These are phyloP conservation scores for Pangasius mekongensis DNA, from an alignment of 2,797 vertebrate species.

Conservation along the genomic window DNA sequence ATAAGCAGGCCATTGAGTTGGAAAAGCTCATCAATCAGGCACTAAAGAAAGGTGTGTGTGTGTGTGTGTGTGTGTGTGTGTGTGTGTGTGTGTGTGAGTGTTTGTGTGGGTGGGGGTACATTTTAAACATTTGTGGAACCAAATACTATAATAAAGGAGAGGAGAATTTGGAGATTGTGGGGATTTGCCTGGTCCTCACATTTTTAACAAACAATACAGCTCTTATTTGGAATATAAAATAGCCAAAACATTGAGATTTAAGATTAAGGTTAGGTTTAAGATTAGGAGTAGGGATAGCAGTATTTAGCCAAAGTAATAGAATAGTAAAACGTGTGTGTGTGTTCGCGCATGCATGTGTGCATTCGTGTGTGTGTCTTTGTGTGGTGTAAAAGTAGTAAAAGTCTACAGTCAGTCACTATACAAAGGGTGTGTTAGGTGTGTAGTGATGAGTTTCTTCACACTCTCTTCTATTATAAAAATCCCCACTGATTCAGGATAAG, in stretches of 20 bases:
- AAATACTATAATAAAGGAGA: background rate
- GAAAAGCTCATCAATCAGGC: constrained; percentile 87
- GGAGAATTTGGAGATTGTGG: background rate
- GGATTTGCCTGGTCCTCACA: background rate
- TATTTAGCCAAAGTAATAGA: background rate
- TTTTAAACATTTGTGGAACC: background rate
- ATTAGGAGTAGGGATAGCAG: background rate
- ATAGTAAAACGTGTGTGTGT: background rate
- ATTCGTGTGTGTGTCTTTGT: background rate
- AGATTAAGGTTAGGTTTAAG: background rate
- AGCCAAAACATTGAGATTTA: background rate
- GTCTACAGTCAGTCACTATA: background rate
- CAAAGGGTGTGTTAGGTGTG: background rate
- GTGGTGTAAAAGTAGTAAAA: too few relatives aligned
- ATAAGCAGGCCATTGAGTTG: constrained; percentile 87
- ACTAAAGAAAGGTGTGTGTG: constrained; percentile 83
- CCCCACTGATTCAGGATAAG: background rate
- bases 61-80: background rate
- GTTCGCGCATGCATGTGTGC: background rate
- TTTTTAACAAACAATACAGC: background rate
- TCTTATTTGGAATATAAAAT: background rate
- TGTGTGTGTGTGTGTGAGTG: background rate
- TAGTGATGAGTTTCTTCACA: background rate
- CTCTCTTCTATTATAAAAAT: background rate
- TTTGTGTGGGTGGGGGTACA: background rate